Evolutionary conservation across 2,888 invertebrate genomes (phyloP).

Genomic region (Philereme transversata): DNA sequence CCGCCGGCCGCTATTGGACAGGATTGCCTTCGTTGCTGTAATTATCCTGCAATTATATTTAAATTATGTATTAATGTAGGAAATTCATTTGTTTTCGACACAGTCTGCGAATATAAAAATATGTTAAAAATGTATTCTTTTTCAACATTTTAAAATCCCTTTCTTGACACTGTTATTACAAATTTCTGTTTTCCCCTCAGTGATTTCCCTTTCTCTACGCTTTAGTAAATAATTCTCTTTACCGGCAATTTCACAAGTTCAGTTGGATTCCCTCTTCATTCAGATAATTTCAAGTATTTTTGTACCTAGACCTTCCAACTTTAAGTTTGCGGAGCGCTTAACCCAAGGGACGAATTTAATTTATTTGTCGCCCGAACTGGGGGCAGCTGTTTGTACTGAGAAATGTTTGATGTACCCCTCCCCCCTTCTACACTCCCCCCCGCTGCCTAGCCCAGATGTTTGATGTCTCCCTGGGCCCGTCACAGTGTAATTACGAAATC

Average conservation of each 20-base stretch:
- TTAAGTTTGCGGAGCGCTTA: conserved; percentile 17
- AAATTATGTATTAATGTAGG: no score
- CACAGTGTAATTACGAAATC: conserved; percentile 14
- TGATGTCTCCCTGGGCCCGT: conserved; percentile 10
- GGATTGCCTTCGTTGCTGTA: not conserved
- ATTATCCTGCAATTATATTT: not conserved
- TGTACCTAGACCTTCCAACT: conserved; percentile 3
- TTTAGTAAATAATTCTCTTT: no score
- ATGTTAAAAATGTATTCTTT: no score
- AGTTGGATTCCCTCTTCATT: not conserved
- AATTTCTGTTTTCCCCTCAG: no score
- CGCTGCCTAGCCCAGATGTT: conserved; percentile 5
- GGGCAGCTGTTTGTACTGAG: conserved; percentile 25
- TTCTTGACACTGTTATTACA: no score
- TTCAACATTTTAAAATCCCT: no score
- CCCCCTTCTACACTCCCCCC: not conserved
- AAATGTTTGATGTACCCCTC: conserved; percentile 24
- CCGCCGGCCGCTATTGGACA: conserved; percentile 3
- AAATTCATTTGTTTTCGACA: no score
- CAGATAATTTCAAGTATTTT: conserved; percentile 8
- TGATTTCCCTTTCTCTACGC: no score
- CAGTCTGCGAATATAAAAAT: no score
- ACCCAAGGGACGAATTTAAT: conserved; percentile 16
- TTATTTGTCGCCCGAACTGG: conserved; percentile 10
- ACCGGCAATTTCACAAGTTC: no score